These are phyloP conservation scores for Rhyzopertha dominica DNA, from an alignment of 1,140 invertebrate genomes.

Conservation along the genomic window DNA sequence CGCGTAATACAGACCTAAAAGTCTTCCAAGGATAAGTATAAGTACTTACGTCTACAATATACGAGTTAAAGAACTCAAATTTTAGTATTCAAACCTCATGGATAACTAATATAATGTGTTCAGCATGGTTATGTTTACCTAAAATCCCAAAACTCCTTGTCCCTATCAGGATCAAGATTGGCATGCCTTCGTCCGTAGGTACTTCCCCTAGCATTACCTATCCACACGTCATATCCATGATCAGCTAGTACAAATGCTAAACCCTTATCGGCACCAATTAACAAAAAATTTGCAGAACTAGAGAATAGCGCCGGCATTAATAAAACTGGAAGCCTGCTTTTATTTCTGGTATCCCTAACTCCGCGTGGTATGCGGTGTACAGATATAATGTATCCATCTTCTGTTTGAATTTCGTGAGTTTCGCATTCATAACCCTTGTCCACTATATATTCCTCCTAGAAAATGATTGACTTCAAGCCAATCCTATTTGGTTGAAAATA, in stretches of 20 bases:
- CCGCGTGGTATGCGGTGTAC: slow-evolving; percentile 51
- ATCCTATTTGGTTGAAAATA: not conserved
- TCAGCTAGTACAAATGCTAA: slow-evolving; percentile 48
- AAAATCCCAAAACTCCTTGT: slow-evolving; percentile 49
- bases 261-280: slow-evolving; percentile 13
- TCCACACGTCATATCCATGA: slow-evolving; percentile 59
- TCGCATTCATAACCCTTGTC: slow-evolving; percentile 35
- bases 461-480: slow-evolving; percentile 1
- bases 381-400: slow-evolving; percentile 54
- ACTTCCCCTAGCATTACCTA: slow-evolving; percentile 60
- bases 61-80: too few species aligned
- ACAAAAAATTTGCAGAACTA: slow-evolving; percentile 19
- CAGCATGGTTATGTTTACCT: slow-evolving; percentile 17
- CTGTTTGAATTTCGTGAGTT: slow-evolving; percentile 44
- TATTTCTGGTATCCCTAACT: slow-evolving; percentile 2
- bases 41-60: too few species aligned
- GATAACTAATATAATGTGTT: too few species aligned
- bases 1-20: too few species aligned
- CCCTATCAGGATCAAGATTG: slow-evolving; percentile 45
- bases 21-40: too few species aligned
- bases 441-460: slow-evolving; percentile 25
- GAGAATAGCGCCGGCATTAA: slow-evolving; percentile 20
- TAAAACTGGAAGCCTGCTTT: slow-evolving; percentile 17
- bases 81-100: too few species aligned
- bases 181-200: slow-evolving; percentile 59